phyloP scores from a whole-genome alignment of 2,113 vertebrate species.

The Ochotona curzoniae region DNA sequence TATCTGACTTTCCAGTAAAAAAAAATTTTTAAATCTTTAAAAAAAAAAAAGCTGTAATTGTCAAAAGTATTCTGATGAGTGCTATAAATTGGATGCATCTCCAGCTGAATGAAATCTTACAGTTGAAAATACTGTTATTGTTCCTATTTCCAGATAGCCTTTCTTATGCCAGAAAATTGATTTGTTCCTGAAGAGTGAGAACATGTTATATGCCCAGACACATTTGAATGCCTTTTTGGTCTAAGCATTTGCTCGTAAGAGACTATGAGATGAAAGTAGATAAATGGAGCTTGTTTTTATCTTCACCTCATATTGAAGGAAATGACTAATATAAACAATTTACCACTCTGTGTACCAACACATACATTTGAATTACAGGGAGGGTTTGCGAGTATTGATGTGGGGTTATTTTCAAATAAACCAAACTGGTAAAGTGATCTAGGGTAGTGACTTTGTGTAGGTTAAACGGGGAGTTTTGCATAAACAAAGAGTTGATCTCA shows the following conservation, averaged over 20 bases:
- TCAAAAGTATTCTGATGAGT: neutral
- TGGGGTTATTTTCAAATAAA: neutral
- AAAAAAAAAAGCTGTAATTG: neutral
- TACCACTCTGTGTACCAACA: neutral
- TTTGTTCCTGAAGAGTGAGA: neutral
- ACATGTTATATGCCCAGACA: neutral
- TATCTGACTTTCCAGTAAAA: too few relatives aligned
- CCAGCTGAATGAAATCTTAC: conserved; percentile 1
- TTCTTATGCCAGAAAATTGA: neutral
- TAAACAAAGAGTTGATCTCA: neutral
- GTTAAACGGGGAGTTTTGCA: neutral
- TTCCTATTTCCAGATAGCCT: neutral
- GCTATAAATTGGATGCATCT: neutral
- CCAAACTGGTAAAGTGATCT: neutral
- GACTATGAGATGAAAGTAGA: conserved; percentile 8
- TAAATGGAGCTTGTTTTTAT: neutral
- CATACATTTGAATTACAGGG: neutral
- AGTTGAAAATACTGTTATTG: neutral
- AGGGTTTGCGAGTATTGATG: neutral
- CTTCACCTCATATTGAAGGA: neutral
- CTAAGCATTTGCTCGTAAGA: neutral
- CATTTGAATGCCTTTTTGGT: neutral
- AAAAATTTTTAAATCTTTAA: too few relatives aligned
- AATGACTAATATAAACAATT: neutral
- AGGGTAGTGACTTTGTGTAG: neutral